Conservation (phyloP, 1,140 invertebrate genomes). For the Helicorthomorpha holstii region DNA sequence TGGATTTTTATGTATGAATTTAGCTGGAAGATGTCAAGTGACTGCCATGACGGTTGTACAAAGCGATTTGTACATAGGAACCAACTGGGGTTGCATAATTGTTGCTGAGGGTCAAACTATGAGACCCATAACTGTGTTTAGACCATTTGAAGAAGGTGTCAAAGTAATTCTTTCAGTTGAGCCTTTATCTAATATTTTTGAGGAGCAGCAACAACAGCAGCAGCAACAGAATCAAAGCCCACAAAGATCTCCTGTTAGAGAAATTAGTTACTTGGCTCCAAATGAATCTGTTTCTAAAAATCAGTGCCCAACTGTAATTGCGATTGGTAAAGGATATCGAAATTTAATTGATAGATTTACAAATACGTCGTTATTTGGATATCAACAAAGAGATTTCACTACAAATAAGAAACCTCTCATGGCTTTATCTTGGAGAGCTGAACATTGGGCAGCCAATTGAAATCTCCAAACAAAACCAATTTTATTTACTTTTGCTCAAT, state of each 20-base stretch:
- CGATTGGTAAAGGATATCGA: slow-evolving; percentile 57
- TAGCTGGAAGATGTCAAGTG: slow-evolving; percentile 35
- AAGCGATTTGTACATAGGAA: slow-evolving; percentile 62
- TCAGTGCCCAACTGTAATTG: slow-evolving; percentile 37
- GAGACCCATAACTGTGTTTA: slow-evolving; percentile 70
- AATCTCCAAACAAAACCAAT: no score
- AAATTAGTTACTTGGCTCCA: not conserved
- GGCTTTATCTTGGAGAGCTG: slow-evolving; percentile 19
- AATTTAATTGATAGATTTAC: slow-evolving; percentile 42
- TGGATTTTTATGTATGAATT: slow-evolving; percentile 6
- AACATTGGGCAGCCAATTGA: slow-evolving; percentile 16
- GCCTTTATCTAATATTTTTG: slow-evolving; percentile 8
- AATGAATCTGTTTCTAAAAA: not conserved
- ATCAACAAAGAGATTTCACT: slow-evolving; percentile 3
- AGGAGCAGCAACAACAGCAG: slow-evolving; percentile 2
- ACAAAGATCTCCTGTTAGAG: not conserved
- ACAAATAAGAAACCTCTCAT: slow-evolving; percentile 16
- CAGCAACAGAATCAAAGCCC: not conserved
- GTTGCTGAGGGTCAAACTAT: slow-evolving; percentile 62
- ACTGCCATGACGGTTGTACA: slow-evolving; percentile 53
- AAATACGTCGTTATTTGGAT: slow-evolving; percentile 11
- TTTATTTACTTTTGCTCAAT: no score
- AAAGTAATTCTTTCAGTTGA: slow-evolving; percentile 23
- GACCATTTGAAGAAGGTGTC: slow-evolving; percentile 74
- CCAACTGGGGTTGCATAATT: slow-evolving; percentile 78